Base-by-base conservation (phyloP, 2,888 invertebrate genomes). In the Patella ulyssiponensis region DNA sequence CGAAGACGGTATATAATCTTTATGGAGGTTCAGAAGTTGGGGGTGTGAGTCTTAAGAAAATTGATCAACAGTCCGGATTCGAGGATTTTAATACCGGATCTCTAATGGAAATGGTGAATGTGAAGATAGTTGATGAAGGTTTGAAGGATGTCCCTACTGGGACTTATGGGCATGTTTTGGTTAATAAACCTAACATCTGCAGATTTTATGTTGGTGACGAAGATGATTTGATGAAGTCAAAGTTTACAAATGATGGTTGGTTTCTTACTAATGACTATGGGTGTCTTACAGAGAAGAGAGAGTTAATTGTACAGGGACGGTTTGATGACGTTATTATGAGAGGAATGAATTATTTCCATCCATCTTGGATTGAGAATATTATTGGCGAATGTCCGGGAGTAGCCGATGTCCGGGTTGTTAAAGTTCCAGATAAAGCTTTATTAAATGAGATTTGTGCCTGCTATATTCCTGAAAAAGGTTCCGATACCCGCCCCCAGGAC, bases 401-500 rank as follows among this genome's bases (percentile, higher is more conserved):
- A 5, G 1, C 3, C 15, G 69, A 75, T 11, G 78, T 72, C 23
- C 54, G 64, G 5, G 72, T 78, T 5, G 78, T 78, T n/a, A 72
- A 72, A 3, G 78, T 78, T 17, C 78, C 78, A 9, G 78, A 75
- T 20, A 27, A 64, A 20, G 4, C 69, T 33, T 5, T 78, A 20
- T 2, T 52, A 33, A 72, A 75, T 23, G 78, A 78, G 72, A 53
- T 78, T 15, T 78, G 78, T 23, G 78, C 78, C 20, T 78, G 78
- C 33, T 51, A 71, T n/a, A 69, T 72, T 14, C 75, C 64, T 15
- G 54, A 27, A 27, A 27, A 27, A 27, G 27, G 27, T 27, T 27
- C 27, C 27, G 27, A 27, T 27, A 27, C 27, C 27, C 27, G 27
- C 27, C 27, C 2, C 27, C 27, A 27, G 27, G 27, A 27, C 27